Base-by-base conservation (phyloP, 2,888 invertebrate species). In the Griposia aprilina region DNA sequence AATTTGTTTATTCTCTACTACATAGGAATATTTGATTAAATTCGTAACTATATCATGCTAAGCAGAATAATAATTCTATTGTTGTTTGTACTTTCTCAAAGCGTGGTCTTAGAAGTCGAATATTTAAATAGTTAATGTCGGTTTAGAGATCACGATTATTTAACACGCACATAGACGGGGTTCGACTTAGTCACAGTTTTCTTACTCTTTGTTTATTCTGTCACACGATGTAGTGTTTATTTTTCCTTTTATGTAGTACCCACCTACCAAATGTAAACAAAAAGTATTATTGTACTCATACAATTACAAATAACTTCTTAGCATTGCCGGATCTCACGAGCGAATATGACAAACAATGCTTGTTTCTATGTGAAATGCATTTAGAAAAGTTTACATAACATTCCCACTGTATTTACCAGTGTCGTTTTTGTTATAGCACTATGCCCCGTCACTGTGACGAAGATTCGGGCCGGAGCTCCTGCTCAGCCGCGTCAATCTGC, bases 391-490 rank as follows among this genome's bases (percentile, higher is more conserved):
- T 75, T 26, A 70, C 65, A 74, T 79, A 78, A 67, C 59, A 77
- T 52, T 57, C 71, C 60, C 73, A 75, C 70, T 80, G 45, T 80
- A 69, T 78, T 78, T n/a, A 81, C 63, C 15, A 48, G 50, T 48
- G 11, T 59, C 48, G 76, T 78, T 85, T 80, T 70, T 67, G 72
- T 94, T 94, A 76, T 91, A 95, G 95, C 81, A 91, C 77, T 80
- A 97, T 96, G 96, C 92, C 90, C 71, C 95, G 94, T 15, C 93
- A 94, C 79, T 96, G 93, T 81, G 97, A 97, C 87, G 97, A 96
- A 88, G 97, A 97, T 86, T 97, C 97, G 2, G 97, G 97, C 5
- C 94, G 96, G 52, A 97, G 97, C 88, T 96, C 97, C 67, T 97
- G 97, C 86, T 97, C 97, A 48, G 96, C 96, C 7, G 94, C 95